Conservation (phyloP, 2,113 vertebrate species). For the Chaetorhynchus papuensis region DNA sequence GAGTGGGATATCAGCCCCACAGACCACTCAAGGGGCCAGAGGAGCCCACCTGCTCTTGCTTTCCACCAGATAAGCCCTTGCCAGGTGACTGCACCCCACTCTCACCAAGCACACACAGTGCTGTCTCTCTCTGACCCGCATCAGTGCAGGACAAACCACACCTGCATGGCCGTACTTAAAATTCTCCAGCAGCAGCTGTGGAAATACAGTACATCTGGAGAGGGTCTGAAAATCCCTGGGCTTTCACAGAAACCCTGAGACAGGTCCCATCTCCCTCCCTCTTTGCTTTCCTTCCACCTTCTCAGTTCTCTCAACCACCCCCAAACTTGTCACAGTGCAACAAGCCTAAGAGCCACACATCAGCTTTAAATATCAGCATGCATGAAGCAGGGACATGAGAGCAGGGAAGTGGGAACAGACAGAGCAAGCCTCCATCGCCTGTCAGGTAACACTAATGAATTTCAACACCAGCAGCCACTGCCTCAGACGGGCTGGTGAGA, state of each 20-base stretch:
- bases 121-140: not conserved
- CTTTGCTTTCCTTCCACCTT: conserved; percentile 11
- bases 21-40: not conserved
- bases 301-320: conserved; percentile 44
- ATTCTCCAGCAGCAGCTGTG: conserved; percentile 51
- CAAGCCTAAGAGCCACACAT: conserved; percentile 71
- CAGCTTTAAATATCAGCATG: conserved; percentile 75
- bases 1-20: not conserved
- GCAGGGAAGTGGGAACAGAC: conserved; percentile 70
- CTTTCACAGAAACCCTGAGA: conserved; percentile 57
- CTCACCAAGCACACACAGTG: not conserved
- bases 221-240: conserved; percentile 56
- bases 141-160: not conserved
- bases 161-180: not conserved
- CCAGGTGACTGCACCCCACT: not conserved
- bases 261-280: conserved; percentile 53
- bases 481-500: conserved; percentile 54
- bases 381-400: conserved; percentile 71
- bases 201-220: conserved; percentile 56
- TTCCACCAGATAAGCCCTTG: not conserved
- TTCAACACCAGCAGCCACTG: conserved; percentile 66
- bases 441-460: conserved; percentile 82
- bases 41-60: not conserved
- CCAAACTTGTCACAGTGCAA: conserved; percentile 77
- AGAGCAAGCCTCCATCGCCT: conserved; percentile 69